phyloP scores from a whole-genome alignment of 2,888 invertebrate genomes.

The Muschampia staudingeri region DNA sequence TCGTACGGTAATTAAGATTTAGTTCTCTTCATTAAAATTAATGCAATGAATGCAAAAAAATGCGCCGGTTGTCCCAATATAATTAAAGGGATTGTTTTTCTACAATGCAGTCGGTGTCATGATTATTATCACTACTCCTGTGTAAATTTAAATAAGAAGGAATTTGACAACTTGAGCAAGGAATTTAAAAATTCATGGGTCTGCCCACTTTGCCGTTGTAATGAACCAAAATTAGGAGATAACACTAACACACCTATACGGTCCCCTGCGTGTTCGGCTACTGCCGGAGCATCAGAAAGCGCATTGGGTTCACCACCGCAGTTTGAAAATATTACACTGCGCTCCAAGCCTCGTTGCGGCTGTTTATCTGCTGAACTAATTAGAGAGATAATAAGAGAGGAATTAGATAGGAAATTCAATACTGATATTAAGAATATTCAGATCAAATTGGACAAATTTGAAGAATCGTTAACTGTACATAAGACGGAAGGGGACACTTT shows the following conservation, averaged over 20 bases:
- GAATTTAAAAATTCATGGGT: constrained; percentile 6
- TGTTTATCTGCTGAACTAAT: constrained; percentile 24
- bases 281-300: background rate
- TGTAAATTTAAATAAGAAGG: background rate
- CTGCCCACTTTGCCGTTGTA: constrained; percentile 3
- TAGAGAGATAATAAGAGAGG: constrained; percentile 24
- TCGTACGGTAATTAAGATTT: too few species aligned
- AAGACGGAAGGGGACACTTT: background rate
- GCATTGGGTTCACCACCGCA: background rate
- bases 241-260: constrained; percentile 23
- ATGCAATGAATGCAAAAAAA: constrained; percentile 13
- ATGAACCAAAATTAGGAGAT: constrained; percentile 12
- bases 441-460: constrained; percentile 6
- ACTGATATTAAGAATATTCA: constrained; percentile 14
- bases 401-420: constrained; percentile 24
- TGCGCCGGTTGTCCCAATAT: constrained; percentile 5
- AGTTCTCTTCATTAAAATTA: background rate
- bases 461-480: background rate
- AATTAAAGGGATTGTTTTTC: background rate
- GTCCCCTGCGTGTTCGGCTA: background rate
- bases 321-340: background rate
- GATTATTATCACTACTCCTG: background rate
- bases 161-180: constrained; percentile 4
- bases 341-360: background rate
- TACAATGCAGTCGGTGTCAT: background rate